phyloP scores from a whole-genome alignment of 2,797 vertebrate genomes.

The Fratercula arctica region DNA sequence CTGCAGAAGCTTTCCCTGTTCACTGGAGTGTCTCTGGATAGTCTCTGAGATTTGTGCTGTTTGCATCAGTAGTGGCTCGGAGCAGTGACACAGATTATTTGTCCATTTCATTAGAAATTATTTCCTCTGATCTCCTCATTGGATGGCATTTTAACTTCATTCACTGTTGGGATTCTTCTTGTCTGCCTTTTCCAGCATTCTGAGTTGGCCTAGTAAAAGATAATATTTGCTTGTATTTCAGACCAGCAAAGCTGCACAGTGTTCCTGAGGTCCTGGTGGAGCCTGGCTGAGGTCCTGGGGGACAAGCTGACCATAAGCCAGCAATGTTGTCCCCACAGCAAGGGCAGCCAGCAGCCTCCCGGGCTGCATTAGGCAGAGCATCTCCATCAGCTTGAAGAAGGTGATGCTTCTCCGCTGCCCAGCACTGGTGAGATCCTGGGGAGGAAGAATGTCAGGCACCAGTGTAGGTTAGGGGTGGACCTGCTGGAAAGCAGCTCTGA shows the following conservation, averaged over 20 bases:
- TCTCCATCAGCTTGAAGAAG: neutral
- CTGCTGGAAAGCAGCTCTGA: too few species aligned
- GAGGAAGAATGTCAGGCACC: too few species aligned
- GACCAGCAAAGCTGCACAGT: neutral
- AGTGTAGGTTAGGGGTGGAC: too few species aligned
- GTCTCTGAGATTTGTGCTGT: neutral
- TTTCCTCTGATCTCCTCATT: neutral
- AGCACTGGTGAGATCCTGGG: neutral
- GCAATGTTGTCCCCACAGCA: neutral
- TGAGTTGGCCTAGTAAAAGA: neutral
- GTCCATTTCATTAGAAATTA: neutral
- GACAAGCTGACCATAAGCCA: neutral
- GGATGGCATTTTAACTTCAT: neutral
- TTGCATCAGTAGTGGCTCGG: neutral
- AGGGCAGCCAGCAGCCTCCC: neutral
- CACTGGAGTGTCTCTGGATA: neutral
- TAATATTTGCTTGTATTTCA: fast-evolving
- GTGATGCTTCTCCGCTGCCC: neutral
- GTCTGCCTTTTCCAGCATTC: neutral
- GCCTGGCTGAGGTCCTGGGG: neutral
- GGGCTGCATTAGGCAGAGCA: neutral
- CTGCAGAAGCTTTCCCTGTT: neutral
- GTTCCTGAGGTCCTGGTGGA: neutral
- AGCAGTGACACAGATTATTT: neutral
- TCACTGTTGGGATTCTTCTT: neutral